phyloP scores from a whole-genome alignment of 2,113 vertebrate species.

The Halcyon malimbica region DNA sequence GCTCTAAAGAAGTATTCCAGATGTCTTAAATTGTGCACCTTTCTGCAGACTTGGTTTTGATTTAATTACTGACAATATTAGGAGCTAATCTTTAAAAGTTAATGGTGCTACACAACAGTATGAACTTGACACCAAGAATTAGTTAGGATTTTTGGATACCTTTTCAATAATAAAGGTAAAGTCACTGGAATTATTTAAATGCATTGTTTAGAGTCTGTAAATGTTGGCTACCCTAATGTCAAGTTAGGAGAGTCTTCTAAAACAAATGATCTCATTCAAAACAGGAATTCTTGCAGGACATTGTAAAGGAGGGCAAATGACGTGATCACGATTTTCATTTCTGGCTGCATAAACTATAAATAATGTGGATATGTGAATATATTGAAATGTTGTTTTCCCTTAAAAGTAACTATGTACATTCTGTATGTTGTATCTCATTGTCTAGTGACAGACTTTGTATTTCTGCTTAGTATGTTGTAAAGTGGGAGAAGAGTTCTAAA shows the following conservation, averaged over 20 bases:
- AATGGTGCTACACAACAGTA: neutral
- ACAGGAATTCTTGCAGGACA: neutral
- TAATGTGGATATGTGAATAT: neutral
- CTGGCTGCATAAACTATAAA: neutral
- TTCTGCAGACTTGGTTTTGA: neutral
- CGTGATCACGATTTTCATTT: neutral
- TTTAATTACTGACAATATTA: neutral
- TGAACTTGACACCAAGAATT: neutral
- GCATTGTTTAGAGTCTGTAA: neutral
- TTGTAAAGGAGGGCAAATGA: neutral
- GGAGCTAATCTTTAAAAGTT: neutral
- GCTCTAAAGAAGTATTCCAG: neutral
- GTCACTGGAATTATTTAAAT: neutral
- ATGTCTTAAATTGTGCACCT: neutral
- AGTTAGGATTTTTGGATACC: neutral
- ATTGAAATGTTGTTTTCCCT: neutral
- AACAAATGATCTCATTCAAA: neutral
- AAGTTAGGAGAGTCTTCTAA: neutral
- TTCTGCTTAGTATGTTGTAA: neutral
- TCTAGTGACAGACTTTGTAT: neutral
- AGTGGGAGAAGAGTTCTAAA: conserved; percentile 25
- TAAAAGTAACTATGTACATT: neutral
- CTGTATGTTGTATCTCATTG: neutral
- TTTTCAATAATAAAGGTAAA: neutral
- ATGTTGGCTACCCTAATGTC: neutral